These are phyloP conservation scores for Cecidostiba fungosa DNA, from an alignment of 2,888 invertebrate species.

Conservation along the genomic window DNA sequence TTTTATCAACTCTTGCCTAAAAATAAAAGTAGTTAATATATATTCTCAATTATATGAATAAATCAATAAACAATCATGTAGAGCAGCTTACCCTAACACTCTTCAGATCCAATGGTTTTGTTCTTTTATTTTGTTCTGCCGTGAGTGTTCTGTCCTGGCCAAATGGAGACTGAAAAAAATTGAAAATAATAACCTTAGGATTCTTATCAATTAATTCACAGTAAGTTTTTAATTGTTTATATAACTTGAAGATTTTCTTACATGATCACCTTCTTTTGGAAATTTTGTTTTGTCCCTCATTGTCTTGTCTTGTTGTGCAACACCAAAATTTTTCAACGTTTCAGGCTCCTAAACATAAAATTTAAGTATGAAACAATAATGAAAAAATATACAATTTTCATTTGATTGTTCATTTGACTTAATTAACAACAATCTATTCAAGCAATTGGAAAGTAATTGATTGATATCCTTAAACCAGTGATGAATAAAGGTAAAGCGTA, in stretches of 20 bases:
- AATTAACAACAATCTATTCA: too few species aligned
- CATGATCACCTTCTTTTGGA: conserved; percentile 34
- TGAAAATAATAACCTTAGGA: background rate
- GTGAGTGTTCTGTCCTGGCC: conserved; percentile 16
- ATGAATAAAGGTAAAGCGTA: too few species aligned
- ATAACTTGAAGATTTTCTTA: conserved; percentile 23
- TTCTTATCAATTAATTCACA: background rate
- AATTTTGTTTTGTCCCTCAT: conserved; percentile 55
- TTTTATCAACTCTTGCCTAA: conserved; percentile 91
- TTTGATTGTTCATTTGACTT: too few species aligned
- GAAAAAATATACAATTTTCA: background rate
- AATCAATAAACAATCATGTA: background rate
- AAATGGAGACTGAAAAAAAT: conserved; percentile 35
- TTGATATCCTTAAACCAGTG: too few species aligned
- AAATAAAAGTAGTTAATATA: conserved; percentile 62
- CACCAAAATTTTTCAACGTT: conserved; percentile 55
- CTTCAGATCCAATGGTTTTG: conserved; percentile 68
- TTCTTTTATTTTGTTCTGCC: conserved; percentile 29
- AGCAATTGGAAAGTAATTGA: too few species aligned
- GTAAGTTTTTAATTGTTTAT: background rate
- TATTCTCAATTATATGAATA: background rate
- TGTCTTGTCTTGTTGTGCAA: conserved; percentile 35
- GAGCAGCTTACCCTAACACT: conserved; percentile 68
- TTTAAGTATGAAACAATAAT: background rate
- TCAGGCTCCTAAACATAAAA: conserved; percentile 68